Evolutionary conservation across 1,140 invertebrate genomes (phyloP), one percentile per base, ranked within the genome.

Genomic region (Nautilus pompilius): DNA sequence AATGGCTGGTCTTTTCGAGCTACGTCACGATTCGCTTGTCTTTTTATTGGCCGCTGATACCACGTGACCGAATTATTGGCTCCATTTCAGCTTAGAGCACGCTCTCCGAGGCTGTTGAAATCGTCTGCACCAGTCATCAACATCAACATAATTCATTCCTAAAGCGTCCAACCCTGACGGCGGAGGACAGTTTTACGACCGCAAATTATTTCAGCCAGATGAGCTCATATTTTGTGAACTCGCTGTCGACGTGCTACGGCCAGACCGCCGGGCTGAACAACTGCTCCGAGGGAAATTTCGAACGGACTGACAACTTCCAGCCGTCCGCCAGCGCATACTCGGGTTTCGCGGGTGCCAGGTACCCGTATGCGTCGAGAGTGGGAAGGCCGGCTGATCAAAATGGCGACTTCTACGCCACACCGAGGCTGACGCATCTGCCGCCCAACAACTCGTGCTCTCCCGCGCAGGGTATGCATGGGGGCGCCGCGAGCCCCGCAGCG

Each of bases 151-250:
- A 36, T 72, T 76, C 70, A 76, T 76, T 68, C 68, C 72, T 56
- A 60, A 67, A 62, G 64, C 68, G 65, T 36, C 64, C 58, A 68
- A 62, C 62, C 67, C 61, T 70, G 67, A 69, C 68, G 62, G 46
- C 53, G 60, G 28, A 62, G 60, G 75, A 77, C 75, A 77, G 69
- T 66, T 73, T 77, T 74, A 75, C 71, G 74, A 72, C 65, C 65
- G 56, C 58, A 61, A 71, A 73, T 72, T 67, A 67, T 49, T 28
- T 29, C 58, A 45, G 53, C 66, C 71, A 69, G 61, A 79, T 79
- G 77, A 79, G 77, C 62, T 79, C 77, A 41, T 79, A 79, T 69
- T 79, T 79, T 64, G 77, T 79, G 32, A 79, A 79, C 68, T 79
- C 77, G 36, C 66, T 79, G 36, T 76, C 77, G 28, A 70, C 77